Conservation (phyloP, 2,888 invertebrate genomes). For the Ornithoptera alexandrae region DNA sequence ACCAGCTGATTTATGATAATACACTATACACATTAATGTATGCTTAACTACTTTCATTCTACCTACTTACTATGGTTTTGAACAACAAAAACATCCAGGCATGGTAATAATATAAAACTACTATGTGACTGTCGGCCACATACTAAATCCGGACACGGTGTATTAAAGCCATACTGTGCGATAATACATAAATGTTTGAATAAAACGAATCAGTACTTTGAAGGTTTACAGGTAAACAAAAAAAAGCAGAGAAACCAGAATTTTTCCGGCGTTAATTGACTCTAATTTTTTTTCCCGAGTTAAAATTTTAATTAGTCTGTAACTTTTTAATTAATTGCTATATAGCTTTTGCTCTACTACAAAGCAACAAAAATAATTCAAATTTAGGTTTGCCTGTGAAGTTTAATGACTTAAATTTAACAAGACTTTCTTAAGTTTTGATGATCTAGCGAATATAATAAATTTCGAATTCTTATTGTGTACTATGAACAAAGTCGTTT, state of each 20-base stretch:
- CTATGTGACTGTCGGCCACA: too few species aligned
- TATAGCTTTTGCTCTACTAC: not conserved
- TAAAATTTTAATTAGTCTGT: constrained; percentile 6
- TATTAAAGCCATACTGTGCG: not conserved
- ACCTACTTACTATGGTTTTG: too few species aligned
- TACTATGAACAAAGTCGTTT: constrained; percentile 2
- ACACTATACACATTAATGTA: too few species aligned
- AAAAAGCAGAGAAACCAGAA: not conserved
- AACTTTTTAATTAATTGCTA: constrained; percentile 2
- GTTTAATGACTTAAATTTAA: constrained; percentile 2
- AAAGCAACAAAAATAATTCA: constrained; percentile 1
- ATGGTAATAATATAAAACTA: too few species aligned
- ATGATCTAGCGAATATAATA: not conserved
- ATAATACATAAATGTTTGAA: not conserved
- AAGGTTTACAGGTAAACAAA: not conserved
- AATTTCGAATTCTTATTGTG: not conserved
- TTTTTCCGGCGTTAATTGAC: constrained; percentile 1
- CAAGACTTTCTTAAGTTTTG: not conserved
- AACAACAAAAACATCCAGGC: too few species aligned
- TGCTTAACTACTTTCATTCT: too few species aligned
- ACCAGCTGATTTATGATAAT: too few species aligned
- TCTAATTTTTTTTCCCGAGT: not conserved
- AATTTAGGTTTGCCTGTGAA: constrained; percentile 1
- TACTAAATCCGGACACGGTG: too few species aligned
- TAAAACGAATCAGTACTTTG: not conserved